Conservation (phyloP, 2,797 vertebrate species). For the Diglossa cyanea region DNA sequence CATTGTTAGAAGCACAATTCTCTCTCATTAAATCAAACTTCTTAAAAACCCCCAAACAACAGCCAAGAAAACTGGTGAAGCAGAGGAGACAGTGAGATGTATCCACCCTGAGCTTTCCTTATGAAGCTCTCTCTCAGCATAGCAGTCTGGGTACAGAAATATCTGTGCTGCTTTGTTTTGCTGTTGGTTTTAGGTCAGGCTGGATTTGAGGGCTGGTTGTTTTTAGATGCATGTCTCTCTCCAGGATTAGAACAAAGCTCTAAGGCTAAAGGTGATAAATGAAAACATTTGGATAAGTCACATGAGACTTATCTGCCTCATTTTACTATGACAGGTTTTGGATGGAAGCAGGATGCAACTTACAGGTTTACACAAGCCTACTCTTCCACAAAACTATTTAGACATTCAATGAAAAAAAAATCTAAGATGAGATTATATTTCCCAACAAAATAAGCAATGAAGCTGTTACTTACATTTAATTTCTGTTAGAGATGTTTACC, state of each 20-base stretch:
- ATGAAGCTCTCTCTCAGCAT: neutral
- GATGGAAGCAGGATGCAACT: neutral
- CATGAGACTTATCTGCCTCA: neutral
- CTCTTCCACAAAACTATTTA: neutral
- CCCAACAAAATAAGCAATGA: neutral
- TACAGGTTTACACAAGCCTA: slow-evolving; percentile 21
- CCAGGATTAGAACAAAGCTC: neutral
- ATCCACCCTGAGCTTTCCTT: neutral
- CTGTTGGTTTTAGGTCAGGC: neutral
- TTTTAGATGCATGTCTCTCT: neutral
- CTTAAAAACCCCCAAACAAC: neutral
- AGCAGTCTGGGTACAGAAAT: neutral
- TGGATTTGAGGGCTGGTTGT: neutral
- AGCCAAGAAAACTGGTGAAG: neutral
- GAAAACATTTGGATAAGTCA: neutral
- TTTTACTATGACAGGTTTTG: slow-evolving; percentile 3
- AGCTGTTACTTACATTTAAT: neutral
- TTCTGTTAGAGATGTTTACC: neutral
- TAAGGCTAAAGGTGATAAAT: neutral
- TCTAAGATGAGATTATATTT: neutral
- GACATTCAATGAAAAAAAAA: neutral
- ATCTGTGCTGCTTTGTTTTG: neutral
- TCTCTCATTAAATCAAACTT: neutral
- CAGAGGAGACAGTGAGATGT: neutral
- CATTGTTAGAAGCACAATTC: neutral